Base-by-base conservation (phyloP, 2,797 vertebrate genomes). In the Halcyon smyrnensis region DNA sequence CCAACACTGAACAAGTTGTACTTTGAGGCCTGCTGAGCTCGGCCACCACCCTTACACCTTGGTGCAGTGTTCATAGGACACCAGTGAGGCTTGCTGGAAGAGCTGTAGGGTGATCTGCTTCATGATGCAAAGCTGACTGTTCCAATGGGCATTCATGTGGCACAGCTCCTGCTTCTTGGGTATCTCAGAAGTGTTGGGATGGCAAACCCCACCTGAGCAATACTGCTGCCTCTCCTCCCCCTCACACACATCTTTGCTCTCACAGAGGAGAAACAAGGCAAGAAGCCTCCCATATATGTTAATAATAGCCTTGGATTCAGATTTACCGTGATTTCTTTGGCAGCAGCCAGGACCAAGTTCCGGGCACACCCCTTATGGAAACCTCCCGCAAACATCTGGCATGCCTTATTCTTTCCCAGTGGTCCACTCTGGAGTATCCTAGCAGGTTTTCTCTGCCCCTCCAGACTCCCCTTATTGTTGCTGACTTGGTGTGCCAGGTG, bases 141-240 rank as follows among this genome's bases (percentile, higher is more conserved):
- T 51, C 32, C 25, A 76, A 60, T 0, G 0, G 27, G 21, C 30
- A 7, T 2, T 2, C 3, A 7, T 7, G 11, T 63, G n/a, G 9
- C 15, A 48, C 8, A 59, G 24, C 16, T 91, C 34, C 59, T 36
- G 8, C 9, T 9, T 41, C 21, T 78, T 0, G 0, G 34, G 43
- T 12, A 43, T 63, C 43, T 90, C 10, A 24, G 13, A 77, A 21
- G 5, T 15, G 10, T 43, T 60, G 32, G 8, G 9, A 32, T 51
- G 6, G 45, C 37, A 91, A 79, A 76, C 12, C 3, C 12, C 12
- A 39, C 32, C n/a, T 21, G 53, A 71, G 18, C 18, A 89, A 59
- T 39, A n/a, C 30, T 82, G 60, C 48, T 84, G 25, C 25, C 6
- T 87, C 41, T 76, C 32, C 45, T 78, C 19, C 15, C 6, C 19